phyloP scores from a whole-genome alignment of 2,113 vertebrate species.

The Coregonus clupeaformis region DNA sequence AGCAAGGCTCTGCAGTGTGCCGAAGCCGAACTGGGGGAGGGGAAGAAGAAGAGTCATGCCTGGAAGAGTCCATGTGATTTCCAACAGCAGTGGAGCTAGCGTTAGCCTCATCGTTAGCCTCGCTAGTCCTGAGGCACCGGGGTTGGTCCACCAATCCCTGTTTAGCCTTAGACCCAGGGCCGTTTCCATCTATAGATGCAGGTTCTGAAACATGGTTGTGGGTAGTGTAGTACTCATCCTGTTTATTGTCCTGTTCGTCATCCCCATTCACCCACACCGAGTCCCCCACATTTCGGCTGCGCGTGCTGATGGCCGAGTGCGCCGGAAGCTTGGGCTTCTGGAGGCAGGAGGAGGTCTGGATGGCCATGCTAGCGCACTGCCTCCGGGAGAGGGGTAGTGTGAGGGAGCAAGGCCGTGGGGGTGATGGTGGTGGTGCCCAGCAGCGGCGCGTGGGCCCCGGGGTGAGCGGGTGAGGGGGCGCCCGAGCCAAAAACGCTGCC shows the following conservation, averaged over 20 bases:
- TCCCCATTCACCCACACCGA: conserved; percentile 59
- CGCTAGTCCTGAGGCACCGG: conserved; percentile 26
- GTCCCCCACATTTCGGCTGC: conserved; percentile 69
- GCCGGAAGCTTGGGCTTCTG: conserved; percentile 66
- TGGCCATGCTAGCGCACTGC: conserved; percentile 79
- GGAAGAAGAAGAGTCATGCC: conserved; percentile 47
- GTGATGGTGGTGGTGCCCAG: conserved; percentile 68
- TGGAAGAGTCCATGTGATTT: conserved; percentile 33
- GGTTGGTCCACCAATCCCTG: conserved; percentile 56
- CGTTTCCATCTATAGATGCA: conserved; percentile 47
- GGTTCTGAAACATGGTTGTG: conserved; percentile 37
- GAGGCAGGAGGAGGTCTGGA: conserved; percentile 83
- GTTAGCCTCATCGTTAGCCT: conserved; percentile 44
- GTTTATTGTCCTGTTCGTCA: conserved; percentile 34
- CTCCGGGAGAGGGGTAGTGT: conserved; percentile 76
- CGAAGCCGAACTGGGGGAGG: conserved; percentile 43
- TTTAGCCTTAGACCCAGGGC: conserved; percentile 29
- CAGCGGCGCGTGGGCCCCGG: conserved; percentile 68
- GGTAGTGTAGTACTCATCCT: conserved; percentile 42
- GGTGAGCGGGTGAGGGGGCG: conserved; percentile 73
- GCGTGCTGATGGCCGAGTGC: conserved; percentile 64
- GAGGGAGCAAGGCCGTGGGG: conserved; percentile 72
- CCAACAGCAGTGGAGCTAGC: conserved; percentile 25
- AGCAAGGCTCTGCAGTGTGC: conserved; percentile 45
- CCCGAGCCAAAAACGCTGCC: conserved; percentile 69